Evolutionary conservation across 2,888 invertebrate genomes (phyloP).

Genomic region (Galeruca laticollis): DNA sequence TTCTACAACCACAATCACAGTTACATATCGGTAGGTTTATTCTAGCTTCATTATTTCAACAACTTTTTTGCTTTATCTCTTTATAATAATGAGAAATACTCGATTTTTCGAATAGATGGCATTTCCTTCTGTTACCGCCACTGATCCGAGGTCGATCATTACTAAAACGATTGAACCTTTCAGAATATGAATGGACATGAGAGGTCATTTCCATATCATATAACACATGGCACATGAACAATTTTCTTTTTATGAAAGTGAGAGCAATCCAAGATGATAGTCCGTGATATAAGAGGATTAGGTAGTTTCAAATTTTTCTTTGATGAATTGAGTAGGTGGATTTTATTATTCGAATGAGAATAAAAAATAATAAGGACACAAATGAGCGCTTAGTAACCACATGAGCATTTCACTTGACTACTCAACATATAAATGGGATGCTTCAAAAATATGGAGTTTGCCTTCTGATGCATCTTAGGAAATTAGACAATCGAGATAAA

Average conservation of each 20-base stretch:
- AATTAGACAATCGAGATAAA: too few relatives aligned
- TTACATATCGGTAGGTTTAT: too few relatives aligned
- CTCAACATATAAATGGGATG: too few relatives aligned
- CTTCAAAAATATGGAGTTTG: too few relatives aligned
- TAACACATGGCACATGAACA: constrained; percentile 44
- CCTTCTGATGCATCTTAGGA: too few relatives aligned
- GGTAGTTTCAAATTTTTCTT: constrained; percentile 39
- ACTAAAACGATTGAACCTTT: constrained; percentile 41
- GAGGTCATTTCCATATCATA: constrained; percentile 44
- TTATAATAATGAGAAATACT: not conserved
- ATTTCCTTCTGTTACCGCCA: not conserved
- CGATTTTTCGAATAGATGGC: not conserved
- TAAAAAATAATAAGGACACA: not conserved
- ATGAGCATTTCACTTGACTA: too few relatives aligned
- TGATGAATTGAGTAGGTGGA: constrained; percentile 41
- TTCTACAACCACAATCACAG: too few relatives aligned
- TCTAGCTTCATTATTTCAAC: too few relatives aligned
- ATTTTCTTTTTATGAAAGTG: constrained; percentile 44
- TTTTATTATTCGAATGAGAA: constrained; percentile 21
- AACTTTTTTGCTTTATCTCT: too few relatives aligned
- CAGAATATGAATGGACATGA: constrained; percentile 45
- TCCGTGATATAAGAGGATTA: constrained; percentile 41
- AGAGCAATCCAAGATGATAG: constrained; percentile 44
- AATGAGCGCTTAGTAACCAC: not conserved
- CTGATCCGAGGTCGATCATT: constrained; percentile 33